Base-by-base conservation (phyloP, 2,113 vertebrate species). In the Rhadina sibilatrix region DNA sequence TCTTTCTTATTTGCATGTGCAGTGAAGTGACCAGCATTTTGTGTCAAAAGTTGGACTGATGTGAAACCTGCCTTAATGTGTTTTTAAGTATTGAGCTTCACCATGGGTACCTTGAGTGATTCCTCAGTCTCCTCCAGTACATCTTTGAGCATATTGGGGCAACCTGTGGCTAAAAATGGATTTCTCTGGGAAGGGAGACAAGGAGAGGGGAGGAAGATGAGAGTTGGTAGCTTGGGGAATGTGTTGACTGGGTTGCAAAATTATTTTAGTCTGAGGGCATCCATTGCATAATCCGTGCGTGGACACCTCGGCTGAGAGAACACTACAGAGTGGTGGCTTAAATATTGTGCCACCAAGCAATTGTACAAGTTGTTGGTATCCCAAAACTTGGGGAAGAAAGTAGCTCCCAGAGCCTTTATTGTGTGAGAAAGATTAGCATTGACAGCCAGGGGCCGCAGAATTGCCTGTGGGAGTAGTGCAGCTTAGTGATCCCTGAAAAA, bases 331-430 rank as follows among this genome's bases (percentile, higher is more conserved):
- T 78, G 92, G 85, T 86, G 83, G 83, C 11, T 90, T 59, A 30
- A 71, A 78, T 89, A 20, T 30, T 81, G 75, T 77, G 76, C 93
- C 92, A 90, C 89, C 74, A 46, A 50, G 63, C 84, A 59, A 27
- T 90, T 90, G 82, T 96, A 70, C 68, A 44, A 80, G 91, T 93
- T 86, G 78, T 90, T 83, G 92, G 95, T 96, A 95, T 92, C 96
- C 96, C 95, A 90, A 94, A 95, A 94, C 80, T 93, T 94, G 93
- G 96, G 96, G 88, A 93, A 93, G 90, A 94, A 92, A 93, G 94
- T 95, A 95, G 93, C 93, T 97, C 93, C 95, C 94, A 94, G 96
- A 97, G 96, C 96, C 93, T 96, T 95, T 95, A 86, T 89, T 25
- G 2, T 22, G 37, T 81, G 25, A 56, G 88, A 72, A 33, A 47